Evolutionary conservation across 2,888 invertebrate species (phyloP).

Genomic region (Erynnis tages): DNA sequence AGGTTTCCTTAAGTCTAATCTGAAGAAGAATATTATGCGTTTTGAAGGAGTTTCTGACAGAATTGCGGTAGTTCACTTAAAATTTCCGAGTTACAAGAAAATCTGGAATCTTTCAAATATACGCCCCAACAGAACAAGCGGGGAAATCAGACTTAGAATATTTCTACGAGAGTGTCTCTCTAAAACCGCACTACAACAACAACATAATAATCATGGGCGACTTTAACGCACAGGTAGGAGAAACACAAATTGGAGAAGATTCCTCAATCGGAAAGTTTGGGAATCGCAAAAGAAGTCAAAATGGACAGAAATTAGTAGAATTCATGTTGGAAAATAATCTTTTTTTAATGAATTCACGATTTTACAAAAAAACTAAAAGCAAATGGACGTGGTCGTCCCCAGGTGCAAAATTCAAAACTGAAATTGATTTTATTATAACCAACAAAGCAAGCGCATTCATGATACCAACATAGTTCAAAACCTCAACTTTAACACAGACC

Average conservation of each 20-base stretch:
- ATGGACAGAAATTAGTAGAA: slow-evolving; percentile 24
- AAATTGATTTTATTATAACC: slow-evolving; percentile 26
- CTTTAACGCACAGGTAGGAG: too few species aligned
- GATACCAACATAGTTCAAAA: not conserved
- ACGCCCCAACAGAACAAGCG: slow-evolving; percentile 35
- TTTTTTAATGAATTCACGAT: slow-evolving; percentile 9
- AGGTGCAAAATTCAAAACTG: slow-evolving; percentile 13
- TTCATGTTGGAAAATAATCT: slow-evolving; percentile 29
- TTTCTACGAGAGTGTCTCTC: slow-evolving; percentile 29
- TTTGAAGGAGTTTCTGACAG: slow-evolving; percentile 29
- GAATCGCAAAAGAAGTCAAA: slow-evolving; percentile 23
- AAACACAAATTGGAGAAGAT: slow-evolving; percentile 19
- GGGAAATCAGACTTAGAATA: slow-evolving; percentile 9
- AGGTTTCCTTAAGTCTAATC: slow-evolving; percentile 15
- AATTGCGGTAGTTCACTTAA: slow-evolving; percentile 29
- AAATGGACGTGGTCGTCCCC: slow-evolving; percentile 31
- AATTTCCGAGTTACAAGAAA: slow-evolving; percentile 28
- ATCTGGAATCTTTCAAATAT: slow-evolving; percentile 28
- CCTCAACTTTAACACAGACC: not conserved
- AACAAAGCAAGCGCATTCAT: not conserved
- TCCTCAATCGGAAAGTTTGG: slow-evolving; percentile 19
- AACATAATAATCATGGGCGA: too few species aligned
- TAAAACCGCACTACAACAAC: too few species aligned
- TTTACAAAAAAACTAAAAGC: slow-evolving; percentile 18
- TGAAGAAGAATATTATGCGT: slow-evolving; percentile 28